Evolutionary conservation across 2,888 invertebrate genomes (phyloP), one percentile per base, ranked within the genome.

Genomic region (Brenthis hecate): DNA sequence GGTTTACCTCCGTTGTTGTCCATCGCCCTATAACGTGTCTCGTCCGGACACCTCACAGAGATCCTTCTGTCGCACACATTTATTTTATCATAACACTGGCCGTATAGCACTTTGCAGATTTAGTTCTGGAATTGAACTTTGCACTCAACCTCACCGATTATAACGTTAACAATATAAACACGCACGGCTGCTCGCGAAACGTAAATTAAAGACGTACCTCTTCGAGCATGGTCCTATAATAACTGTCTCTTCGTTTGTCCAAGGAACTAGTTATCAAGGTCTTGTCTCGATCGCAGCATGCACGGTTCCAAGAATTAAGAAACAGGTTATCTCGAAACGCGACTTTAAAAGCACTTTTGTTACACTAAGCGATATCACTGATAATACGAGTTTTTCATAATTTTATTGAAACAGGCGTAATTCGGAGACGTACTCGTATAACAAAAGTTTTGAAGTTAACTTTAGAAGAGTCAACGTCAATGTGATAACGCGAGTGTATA

Each of bases 251-350:
- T 85, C 88, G 85, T 82, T 90, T 85, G 89, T 86, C 89, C 87
- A 87, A 92, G 88, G 89, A 92, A 92, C 93, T 85, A 92, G 91
- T 91, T 92, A 92, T 93, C 93, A 93, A 93, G 93, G 93, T 92
- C 93, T 91, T 83, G 89, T 85, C 88, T 87, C 88, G 85, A 84
- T 82, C 86, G 83, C 84, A 85, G 85, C 86, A 81, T 83, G 85
- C 84, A 86, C 86, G 83, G 80, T 91, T 91, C 91, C 89, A 87
- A 88, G 89, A 91, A 91, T 81, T 83, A 80, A 74, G 76, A 83
- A 88, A 87, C 88, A 87, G 86, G 87, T 86, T 88, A 85, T 81
- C 80, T 81, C 80, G 77, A 81, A 81, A 78, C 78, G 74, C 78
- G 77, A 79, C 82, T 83, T 69, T 81, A 75, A 71, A 75, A 68